Percentiles rank a stretch among this genome's conserved stretches.
Conservation (phyloP, 2,797 vertebrate species). For the Rousettus madagascariensis region DNA sequence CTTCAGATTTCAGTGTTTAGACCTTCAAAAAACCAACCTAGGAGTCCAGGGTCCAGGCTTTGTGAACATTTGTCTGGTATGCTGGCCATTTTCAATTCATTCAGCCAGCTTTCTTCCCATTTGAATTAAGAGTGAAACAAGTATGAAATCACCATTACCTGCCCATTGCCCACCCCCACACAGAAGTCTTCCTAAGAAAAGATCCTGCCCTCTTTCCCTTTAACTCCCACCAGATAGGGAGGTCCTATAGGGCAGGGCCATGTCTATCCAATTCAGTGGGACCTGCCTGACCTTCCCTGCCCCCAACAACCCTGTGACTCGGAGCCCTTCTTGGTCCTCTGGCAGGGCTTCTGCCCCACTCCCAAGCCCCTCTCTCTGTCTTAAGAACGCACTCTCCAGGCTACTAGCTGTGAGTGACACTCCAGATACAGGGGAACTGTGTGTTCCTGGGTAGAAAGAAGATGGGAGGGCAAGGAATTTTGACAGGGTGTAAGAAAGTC, state of each 20-base stretch:
- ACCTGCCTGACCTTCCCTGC: background rate
- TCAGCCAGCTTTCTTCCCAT: background rate
- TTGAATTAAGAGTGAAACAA: background rate
- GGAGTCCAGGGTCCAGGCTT: background rate
- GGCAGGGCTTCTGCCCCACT: background rate
- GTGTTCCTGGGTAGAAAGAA: background rate
- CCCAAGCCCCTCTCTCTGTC: background rate
- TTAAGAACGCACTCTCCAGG: background rate
- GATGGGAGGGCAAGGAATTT: background rate
- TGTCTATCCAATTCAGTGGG: background rate
- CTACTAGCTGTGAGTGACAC: background rate
- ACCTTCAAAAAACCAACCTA: background rate
- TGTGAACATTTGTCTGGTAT: background rate
- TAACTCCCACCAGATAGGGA: background rate
- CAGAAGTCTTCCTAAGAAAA: background rate
- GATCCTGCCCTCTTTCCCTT: background rate
- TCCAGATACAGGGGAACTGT: fast-evolving
- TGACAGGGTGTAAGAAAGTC: background rate
- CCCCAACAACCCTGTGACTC: background rate
- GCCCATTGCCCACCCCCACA: too few species aligned
- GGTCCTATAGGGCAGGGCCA: background rate
- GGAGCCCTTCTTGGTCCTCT: background rate
- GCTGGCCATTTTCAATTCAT: background rate
- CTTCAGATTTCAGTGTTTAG: background rate
- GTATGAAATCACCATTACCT: background rate